Evolutionary conservation across 2,797 vertebrate species (phyloP), one percentile per base, ranked within the genome.

Genomic region (Linurgus olivaceus): DNA sequence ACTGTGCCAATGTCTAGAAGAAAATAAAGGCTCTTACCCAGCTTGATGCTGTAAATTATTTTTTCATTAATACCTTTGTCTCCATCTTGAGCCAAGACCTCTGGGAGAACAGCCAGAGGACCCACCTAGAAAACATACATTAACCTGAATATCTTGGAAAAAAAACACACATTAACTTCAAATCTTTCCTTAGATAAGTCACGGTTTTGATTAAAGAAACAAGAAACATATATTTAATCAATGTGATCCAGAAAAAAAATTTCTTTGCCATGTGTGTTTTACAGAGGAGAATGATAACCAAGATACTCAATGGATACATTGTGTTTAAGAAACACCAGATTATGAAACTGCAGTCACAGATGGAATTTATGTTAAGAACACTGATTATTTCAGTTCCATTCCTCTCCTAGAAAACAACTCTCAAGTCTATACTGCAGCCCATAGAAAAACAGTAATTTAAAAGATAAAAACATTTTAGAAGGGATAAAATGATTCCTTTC

Each of bases 61-160:
- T 96, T 55, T 92, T 96, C 59, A 62, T 98, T 97, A 90, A 98
- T 98, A 47, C 98, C 98, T 6, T 2, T 96, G 90, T 98, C 98
- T 75, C 98, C 98, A 78, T 98, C 98, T 95, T 96, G 97, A 83
- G 98, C 98, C 68, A 97, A 79, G 76, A 98, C 97, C 51, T 97
- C 98, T 50, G 98, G 98, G 35, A 86, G 65, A 78, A 98, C 47
- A 50, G 59, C 2, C 33, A 98, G 90, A 35, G 2, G 15, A 20
- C 98, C 98, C 3, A 1, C 6, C 98, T 98, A 61, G 80, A 90
- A 92, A 89, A 94, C 9, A 82, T 5, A n/a, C 3, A 52, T 47
- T 50, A 51, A 70, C 9, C 26, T 74, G 40, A 74, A 45, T 48
- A 73, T 50, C 28, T 66, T 38, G 31, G 45, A 3, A 23, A 63